These are phyloP conservation scores for Leiothrix lutea DNA, from an alignment of 2,113 vertebrate genomes.

Conservation along the genomic window DNA sequence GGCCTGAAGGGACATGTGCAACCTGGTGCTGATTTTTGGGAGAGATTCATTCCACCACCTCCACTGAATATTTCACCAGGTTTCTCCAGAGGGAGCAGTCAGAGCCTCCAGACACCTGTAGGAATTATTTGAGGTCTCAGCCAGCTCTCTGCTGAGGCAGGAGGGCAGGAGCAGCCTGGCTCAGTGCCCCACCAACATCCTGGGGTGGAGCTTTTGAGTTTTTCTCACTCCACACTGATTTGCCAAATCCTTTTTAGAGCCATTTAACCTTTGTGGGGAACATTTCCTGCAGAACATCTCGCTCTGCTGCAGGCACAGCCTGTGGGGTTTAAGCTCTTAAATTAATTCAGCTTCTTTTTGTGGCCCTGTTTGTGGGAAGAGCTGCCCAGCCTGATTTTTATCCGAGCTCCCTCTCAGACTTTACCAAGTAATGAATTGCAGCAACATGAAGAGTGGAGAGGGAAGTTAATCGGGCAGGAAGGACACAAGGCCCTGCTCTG, in stretches of 20 bases:
- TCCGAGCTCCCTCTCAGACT: not conserved
- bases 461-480: conserved; percentile 23
- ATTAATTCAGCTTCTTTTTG: not conserved
- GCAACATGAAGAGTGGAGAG: not conserved
- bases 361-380: not conserved
- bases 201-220: not conserved
- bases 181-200: not conserved
- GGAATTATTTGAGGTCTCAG: not conserved
- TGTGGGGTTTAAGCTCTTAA: not conserved
- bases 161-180: not conserved
- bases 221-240: not conserved
- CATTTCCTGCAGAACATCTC: not conserved
- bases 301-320: not conserved
- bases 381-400: not conserved
- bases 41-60: not conserved
- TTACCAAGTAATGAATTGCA: not conserved
- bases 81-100: not conserved
- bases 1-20: not conserved
- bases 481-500: not conserved
- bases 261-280: not conserved
- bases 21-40: not conserved
- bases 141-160: not conserved
- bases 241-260: not conserved
- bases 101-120: not conserved
- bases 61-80: not conserved